Evolutionary conservation across 2,113 vertebrate genomes (phyloP), one percentile per base, ranked within the genome.

Genomic region (Oncorhynchus keta): DNA sequence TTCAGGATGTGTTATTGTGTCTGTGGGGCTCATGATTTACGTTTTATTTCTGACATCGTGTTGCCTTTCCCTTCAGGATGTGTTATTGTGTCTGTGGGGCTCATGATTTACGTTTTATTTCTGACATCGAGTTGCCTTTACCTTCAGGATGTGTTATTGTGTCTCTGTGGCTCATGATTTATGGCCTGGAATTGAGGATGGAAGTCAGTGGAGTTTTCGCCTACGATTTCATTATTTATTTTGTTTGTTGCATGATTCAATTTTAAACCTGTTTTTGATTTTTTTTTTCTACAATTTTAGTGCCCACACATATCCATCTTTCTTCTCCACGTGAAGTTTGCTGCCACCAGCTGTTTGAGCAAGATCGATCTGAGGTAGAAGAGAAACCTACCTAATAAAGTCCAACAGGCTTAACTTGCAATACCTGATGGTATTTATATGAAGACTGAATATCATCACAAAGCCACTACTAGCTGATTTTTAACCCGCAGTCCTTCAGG

Each of bases 241-340:
- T 84, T 87, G 28, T 28, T 90, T 91, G 4, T 88, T 85, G 82
- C 80, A 83, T 86, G 86, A 88, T 89, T 88, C 85, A 90, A 90
- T 92, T 92, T 92, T 87, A 90, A 90, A 81, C 87, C 84, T 83
- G 87, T 90, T 91, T 91, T 90, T 91, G 89, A 91, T 35, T 32
- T 28, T 28, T 28, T 2, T 24, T 24, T 92, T 91, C n/a, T 92
- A 91, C 84, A 87, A 90, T 85, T 85, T 74, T 70, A 59, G 77
- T 87, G 79, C 87, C 84, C 89, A 28, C 89, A 87, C 84, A 84
- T 88, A 92, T 92, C 88, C 86, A 86, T 89, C 87, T 81, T 64
- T 59, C 55, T 66, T 83, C 86, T 86, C 82, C 80, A 86, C 84
- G 81, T 79, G 86, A 84, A 76, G 79, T 82, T 73, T 83, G 73